phyloP scores from a whole-genome alignment of 2,797 vertebrate species.

The Alfaro cultratus region DNA sequence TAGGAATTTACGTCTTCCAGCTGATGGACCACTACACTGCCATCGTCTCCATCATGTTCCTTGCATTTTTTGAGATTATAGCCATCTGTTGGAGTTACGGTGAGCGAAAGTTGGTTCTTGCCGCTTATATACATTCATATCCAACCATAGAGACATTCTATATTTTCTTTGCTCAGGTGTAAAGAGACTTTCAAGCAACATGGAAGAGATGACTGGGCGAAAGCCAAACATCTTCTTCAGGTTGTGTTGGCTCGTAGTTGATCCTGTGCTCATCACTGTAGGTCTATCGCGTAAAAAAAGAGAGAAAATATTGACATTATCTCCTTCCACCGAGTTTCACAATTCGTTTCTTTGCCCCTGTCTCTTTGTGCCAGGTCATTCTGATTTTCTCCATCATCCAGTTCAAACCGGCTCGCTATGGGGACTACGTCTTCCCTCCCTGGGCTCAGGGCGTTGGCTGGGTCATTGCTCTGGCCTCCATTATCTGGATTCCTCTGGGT shows the following conservation, averaged over 20 bases:
- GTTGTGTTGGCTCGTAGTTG: constrained; percentile 77
- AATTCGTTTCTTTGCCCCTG: background rate
- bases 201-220: constrained; percentile 79
- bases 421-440: constrained; percentile 74
- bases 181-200: constrained; percentile 74
- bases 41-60: constrained; percentile 83
- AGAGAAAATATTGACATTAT: background rate
- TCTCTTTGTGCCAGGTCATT: constrained; percentile 71
- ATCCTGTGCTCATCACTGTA: constrained; percentile 76
- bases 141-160: background rate
- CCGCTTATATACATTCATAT: background rate
- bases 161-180: constrained; percentile 65
- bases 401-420: constrained; percentile 82
- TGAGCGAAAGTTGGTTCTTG: constrained; percentile 41
- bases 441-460: constrained; percentile 84
- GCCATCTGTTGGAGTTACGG: constrained; percentile 81
- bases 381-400: constrained; percentile 81
- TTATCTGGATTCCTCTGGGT: constrained; percentile 83
- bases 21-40: constrained; percentile 86
- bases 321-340: background rate
- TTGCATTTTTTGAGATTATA: constrained; percentile 83
- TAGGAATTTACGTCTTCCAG: constrained; percentile 84
- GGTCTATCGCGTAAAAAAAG: constrained; percentile 29
- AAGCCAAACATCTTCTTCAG: constrained; percentile 76
- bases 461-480: constrained; percentile 80